Base-by-base conservation (phyloP, 2,113 vertebrate genomes). In the Hiodon tergisus region DNA sequence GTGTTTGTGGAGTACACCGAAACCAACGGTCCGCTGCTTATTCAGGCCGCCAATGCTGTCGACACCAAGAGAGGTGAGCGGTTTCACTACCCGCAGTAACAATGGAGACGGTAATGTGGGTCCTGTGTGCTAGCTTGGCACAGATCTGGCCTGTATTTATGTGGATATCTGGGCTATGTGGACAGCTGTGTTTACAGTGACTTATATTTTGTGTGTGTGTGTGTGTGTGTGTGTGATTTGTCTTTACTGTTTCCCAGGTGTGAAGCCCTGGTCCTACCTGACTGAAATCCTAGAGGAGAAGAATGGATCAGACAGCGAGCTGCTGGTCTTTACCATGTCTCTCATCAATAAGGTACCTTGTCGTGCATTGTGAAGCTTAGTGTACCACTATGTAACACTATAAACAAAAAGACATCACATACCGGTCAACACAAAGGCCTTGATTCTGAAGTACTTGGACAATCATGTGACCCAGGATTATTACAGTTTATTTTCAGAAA, bases 1-100 rank as follows among this genome's bases (percentile, higher is more conserved):
- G 95, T 99, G 75, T 99, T 98, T 0, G 95, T 98, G 69, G 97
- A 99, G 73, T 99, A 97, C 78, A 86, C 91, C 0, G 96, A 98
- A 76, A 88, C 85, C 77, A 99, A 98, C 0, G 92, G 93, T 4
- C 90, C 88, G 3, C 90, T 94, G 10, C 86, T 99, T 74, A 96
- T 98, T 85, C 79, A 1, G 0, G 94, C 95, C 0, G 90, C 98
- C 78, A 93, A 92, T 16, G 57, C 78, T 0, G 94, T 94, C 81
- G 94, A 97, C 80, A 78, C 31, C 31, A 83, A 85, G 0, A 90
- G 93, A 77, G 94, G 97, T 98, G 58, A 57, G 73, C 48, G 65
- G 31, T 31, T 31, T 31, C 31, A 31, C 31, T 31, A 2, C 31
- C 31, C 31, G 31, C 31, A 31, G 31, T 31, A 31, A 31, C 31